phyloP scores from a whole-genome alignment of 2,113 vertebrate species.

The Mionectes macconnelli region DNA sequence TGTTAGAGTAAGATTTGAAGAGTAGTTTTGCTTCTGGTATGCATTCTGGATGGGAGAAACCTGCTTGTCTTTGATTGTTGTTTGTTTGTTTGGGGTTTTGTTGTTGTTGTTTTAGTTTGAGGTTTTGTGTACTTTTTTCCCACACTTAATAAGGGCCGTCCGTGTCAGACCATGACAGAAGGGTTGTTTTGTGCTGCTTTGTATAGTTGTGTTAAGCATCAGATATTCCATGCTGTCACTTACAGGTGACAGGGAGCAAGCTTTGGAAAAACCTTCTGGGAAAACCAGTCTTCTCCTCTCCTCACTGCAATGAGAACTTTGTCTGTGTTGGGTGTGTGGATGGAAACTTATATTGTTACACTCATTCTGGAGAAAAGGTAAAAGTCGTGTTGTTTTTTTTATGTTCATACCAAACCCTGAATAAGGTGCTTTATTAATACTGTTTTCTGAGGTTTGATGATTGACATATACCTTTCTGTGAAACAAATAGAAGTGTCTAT shows the following conservation, averaged over 20 bases:
- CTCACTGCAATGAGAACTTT: conserved; percentile 69
- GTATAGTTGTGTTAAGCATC: neutral
- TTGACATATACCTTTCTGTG: neutral
- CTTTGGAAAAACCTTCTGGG: conserved; percentile 81
- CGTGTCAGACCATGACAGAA: neutral
- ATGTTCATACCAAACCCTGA: neutral
- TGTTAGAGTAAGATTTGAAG: neutral
- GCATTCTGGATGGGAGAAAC: neutral
- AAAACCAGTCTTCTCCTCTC: conserved; percentile 92
- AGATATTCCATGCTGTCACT: neutral
- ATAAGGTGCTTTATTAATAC: neutral
- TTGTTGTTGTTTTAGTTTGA: neutral
- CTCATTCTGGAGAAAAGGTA: conserved; percentile 84
- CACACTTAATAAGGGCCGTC: neutral
- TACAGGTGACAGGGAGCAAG: conserved; percentile 77
- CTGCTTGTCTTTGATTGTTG: neutral
- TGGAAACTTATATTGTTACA: conserved; percentile 83
- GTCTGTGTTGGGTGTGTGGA: conserved; percentile 89
- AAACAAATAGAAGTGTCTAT: neutral
- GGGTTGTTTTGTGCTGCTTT: neutral
- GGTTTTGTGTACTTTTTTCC: neutral
- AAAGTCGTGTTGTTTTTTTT: neutral
- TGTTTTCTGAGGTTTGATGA: neutral
- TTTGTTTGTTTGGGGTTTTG: neutral
- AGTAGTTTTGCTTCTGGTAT: neutral